phyloP scores from a whole-genome alignment of 1,140 invertebrate species.

The Drosophila sp. region DNA sequence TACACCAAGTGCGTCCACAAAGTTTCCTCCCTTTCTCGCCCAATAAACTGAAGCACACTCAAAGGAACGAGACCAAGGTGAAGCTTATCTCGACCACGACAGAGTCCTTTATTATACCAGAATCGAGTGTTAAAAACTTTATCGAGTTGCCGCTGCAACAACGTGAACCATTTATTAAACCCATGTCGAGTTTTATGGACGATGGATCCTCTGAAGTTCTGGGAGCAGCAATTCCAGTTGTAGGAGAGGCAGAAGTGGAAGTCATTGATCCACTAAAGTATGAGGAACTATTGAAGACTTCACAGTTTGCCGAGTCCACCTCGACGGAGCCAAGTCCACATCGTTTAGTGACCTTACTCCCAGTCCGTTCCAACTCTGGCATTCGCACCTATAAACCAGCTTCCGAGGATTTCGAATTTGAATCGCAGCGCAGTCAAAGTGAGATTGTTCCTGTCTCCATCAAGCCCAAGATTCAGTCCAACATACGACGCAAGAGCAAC shows the following conservation, averaged over 20 bases:
- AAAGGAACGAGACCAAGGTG: constrained; percentile 56
- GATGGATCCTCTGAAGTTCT: constrained; percentile 66
- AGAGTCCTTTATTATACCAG: constrained; percentile 15
- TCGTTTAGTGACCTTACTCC: constrained; percentile 77
- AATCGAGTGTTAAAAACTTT: constrained; percentile 45
- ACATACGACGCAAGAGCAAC: constrained; percentile 57
- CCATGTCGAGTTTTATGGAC: constrained; percentile 77
- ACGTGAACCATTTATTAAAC: constrained; percentile 73
- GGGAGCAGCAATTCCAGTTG: constrained; percentile 73
- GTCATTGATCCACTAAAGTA: constrained; percentile 82
- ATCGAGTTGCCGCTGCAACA: constrained; percentile 54
- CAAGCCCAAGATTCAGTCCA: constrained; percentile 33
- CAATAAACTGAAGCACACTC: constrained; percentile 73
- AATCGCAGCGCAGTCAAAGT: constrained; percentile 54
- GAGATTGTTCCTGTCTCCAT: constrained; percentile 4
- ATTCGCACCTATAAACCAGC: constrained; percentile 78
- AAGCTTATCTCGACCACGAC: constrained; percentile 46
- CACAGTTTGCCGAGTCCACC: constrained; percentile 63
- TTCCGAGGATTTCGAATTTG: constrained; percentile 43
- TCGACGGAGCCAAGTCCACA: constrained; percentile 69
- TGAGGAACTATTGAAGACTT: constrained; percentile 79
- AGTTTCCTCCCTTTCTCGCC: constrained; percentile 82
- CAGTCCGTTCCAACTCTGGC: constrained; percentile 81
- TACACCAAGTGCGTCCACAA: constrained; percentile 68
- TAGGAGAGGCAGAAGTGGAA: constrained; percentile 83